Evolutionary conservation across 2,797 vertebrate species (phyloP).

Genomic region (Dallia pectoralis): DNA sequence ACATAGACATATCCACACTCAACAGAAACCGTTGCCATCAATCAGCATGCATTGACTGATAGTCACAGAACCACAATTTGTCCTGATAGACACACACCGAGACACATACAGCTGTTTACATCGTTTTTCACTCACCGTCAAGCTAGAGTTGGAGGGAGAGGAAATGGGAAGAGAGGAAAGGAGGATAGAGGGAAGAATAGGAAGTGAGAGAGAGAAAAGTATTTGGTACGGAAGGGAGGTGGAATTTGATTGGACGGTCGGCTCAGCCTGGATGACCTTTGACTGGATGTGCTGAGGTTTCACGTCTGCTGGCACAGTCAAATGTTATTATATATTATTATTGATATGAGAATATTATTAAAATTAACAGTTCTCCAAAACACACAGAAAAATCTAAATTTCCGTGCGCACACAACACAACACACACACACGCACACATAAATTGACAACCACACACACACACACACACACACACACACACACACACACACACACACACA

Average conservation of each 20-base stretch:
- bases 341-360: too few relatives aligned
- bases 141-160: too few relatives aligned
- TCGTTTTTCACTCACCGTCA: slow-evolving; percentile 49
- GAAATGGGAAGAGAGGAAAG: too few relatives aligned
- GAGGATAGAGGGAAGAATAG: background rate
- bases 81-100: background rate
- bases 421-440: background rate
- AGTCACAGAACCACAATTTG: slow-evolving; percentile 42
- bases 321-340: too few relatives aligned
- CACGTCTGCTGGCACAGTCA: background rate
- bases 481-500: slow-evolving; percentile 36
- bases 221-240: background rate
- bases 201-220: background rate
- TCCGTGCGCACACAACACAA: slow-evolving; percentile 47
- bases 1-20: slow-evolving; percentile 39
- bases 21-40: slow-evolving; percentile 43
- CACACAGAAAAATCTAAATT: slow-evolving; percentile 31
- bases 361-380: background rate
- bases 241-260: background rate
- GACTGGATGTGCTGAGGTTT: background rate
- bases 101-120: slow-evolving; percentile 51
- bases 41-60: slow-evolving; percentile 59
- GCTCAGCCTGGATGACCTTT: background rate
- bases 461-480: slow-evolving; percentile 39
- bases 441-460: too few relatives aligned